Evolutionary conservation across 2,113 vertebrate species (phyloP), one percentile per base, ranked within the genome.

Genomic region (Oenanthe oenanthe): DNA sequence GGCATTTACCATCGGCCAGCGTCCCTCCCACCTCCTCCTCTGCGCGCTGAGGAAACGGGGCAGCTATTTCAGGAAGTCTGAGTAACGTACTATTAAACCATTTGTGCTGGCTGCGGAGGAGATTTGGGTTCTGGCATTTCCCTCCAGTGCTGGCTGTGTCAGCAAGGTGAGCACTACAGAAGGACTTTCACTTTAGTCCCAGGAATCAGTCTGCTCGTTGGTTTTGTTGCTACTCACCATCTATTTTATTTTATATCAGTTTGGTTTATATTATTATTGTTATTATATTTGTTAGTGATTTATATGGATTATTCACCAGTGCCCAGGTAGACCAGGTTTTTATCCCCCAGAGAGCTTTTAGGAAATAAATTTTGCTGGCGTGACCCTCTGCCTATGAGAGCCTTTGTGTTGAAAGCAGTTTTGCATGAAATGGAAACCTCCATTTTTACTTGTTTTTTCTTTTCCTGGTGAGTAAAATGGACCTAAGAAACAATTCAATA

Each of bases 61-160:
- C 88, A 88, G 93, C 72, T 96, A 91, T 94, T 96, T 96, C 74
- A 68, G 89, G 93, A 91, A 94, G 73, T 10, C 58, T 76, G 0
- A 6, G 25, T 79, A 95, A 88, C 50, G 1, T 67, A 40, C 66
- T 89, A 65, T 66, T 88, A 86, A 88, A 88, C 34, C 1, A 34
- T 63, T 88, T 84, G 90, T 48, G 86, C 93, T 90, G 78, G 62
- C 77, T 93, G 68, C 14, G 66, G 76, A 72, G 76, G 68, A 92
- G 80, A 61, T 57, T 84, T 62, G 5, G 70, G 74, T 94, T 71
- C 79, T 11, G 73, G 75, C 6, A 0, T 31, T 77, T n/a, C 53
- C 34, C 50, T 77, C 47, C 48, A 28, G 62, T 48, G 58, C 73
- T 47, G 4, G 74, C 67, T 82, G 20, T 84, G 57, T 45, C 83